Evolutionary conservation across 2,113 vertebrate species (phyloP), one percentile per base, ranked within the genome.

Genomic region (Sminthopsis crassicaudata): DNA sequence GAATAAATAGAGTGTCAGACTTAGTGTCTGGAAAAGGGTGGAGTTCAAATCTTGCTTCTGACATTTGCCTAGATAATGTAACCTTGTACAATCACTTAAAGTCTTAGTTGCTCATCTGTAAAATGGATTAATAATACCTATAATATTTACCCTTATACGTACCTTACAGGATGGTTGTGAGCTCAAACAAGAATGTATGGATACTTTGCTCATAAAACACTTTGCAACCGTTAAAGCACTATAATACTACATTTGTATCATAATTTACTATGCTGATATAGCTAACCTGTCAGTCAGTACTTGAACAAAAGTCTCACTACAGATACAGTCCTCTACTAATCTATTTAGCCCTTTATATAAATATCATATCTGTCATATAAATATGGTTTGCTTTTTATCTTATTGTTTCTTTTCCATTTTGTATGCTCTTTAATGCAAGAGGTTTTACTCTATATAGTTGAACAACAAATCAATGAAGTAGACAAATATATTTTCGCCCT

Each of bases 401-500:
- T 53, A 90, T 60, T 92, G 1, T 96, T 94, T 55, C 94, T 92
- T 94, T 89, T 46, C 30, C 46, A 3, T 89, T 96, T 95, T 92
- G 95, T 57, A 93, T 48, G 53, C 94, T 93, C 91, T 88, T 96
- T 92, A n/a, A 92, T 94, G 12, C 52, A 91, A 55, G 14, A 93
- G 57, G 92, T 92, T 30, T 51, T 91, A 96, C 25, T 93, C 89
- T 92, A 53, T 8, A 0, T 97, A 94, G 30, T 94, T 67, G 55
- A 96, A 90, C 92, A 88, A 88, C 55, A 76, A 93, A 95, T 94
- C 57, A 95, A 91, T 93, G 90, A 94, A 2, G 27, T 46, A 96
- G 92, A 93, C 94, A 93, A 89, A 53, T 46, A 90, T 95, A 94
- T 36, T 88, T 92, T 96, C 95, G 94, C 93, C 91, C 93, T 96